These are phyloP conservation scores for Corella eumyota DNA, from an alignment of 23 tunicate species.

Conservation along the genomic window DNA sequence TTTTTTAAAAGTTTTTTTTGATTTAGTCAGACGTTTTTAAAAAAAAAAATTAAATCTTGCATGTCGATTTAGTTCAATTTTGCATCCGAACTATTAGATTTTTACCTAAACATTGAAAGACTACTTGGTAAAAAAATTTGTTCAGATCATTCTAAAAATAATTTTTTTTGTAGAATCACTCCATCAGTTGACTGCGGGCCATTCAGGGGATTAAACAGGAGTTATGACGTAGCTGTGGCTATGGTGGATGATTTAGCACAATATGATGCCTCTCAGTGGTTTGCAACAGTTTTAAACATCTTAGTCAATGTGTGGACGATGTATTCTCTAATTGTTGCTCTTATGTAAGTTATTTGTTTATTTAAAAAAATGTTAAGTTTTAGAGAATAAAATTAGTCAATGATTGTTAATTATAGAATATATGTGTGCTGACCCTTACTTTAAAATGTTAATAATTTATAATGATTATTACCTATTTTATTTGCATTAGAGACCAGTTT, in stretches of 20 bases:
- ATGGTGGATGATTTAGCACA: slow-evolving; percentile 10
- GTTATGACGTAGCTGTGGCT: slow-evolving; percentile 41
- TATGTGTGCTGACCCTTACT: too few relatives aligned
- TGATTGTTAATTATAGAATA: neutral
- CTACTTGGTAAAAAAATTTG: too few relatives aligned
- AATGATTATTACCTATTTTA: too few relatives aligned
- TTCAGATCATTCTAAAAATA: neutral
- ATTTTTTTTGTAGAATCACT: neutral
- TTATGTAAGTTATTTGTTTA: slow-evolving; percentile 22
- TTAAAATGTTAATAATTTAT: too few relatives aligned
- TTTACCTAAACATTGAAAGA: neutral
- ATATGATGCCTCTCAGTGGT: slow-evolving; percentile 22
- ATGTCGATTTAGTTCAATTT: too few relatives aligned
- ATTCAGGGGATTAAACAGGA: slow-evolving; percentile 28
- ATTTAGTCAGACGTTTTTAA: neutral
- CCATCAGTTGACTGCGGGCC: slow-evolving; percentile 81
- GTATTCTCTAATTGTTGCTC: slow-evolving; percentile 20
- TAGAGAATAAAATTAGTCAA: neutral
- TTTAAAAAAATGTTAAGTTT: neutral
- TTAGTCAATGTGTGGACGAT: slow-evolving; percentile 65
- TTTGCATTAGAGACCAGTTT: too few relatives aligned
- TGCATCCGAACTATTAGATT: too few relatives aligned
- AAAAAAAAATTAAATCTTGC: neutral
- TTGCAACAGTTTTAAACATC: slow-evolving; percentile 23
- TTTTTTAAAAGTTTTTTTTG: neutral